A percentile compares a stretch with the other conserved stretches of the same genome.
Evolutionary conservation across 2,888 invertebrate genomes (phyloP).

Genomic region (Lissocephala sabroskyi): DNA sequence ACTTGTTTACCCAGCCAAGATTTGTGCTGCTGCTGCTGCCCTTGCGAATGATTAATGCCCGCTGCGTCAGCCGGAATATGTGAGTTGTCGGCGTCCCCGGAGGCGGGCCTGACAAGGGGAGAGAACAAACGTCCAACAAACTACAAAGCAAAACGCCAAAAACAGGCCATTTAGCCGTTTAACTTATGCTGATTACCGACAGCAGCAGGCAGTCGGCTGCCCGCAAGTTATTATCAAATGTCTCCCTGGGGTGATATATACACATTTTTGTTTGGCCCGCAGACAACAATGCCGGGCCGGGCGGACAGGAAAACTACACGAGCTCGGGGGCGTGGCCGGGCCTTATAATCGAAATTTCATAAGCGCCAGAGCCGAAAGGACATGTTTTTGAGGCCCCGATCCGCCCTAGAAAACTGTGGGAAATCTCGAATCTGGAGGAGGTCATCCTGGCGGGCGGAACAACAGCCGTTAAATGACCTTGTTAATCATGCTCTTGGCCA

Average conservation of each 20-base stretch:
- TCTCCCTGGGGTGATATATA: slow-evolving; percentile 55
- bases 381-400: slow-evolving; percentile 26
- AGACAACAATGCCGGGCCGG: slow-evolving; percentile 5
- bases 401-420: slow-evolving; percentile 6
- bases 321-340: slow-evolving; percentile 14
- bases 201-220: slow-evolving; percentile 25
- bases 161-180: slow-evolving; percentile 32
- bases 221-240: slow-evolving; percentile 62
- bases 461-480: slow-evolving; percentile 58
- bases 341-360: slow-evolving; percentile 52
- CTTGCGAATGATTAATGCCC: slow-evolving; percentile 53
- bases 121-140: background rate
- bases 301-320: background rate
- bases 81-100: slow-evolving; percentile 33
- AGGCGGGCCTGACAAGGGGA: slow-evolving; percentile 21
- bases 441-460: slow-evolving; percentile 26
- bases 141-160: background rate
- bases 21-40: too few species aligned
- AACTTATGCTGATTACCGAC: slow-evolving; percentile 60
- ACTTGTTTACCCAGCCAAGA: slow-evolving; percentile 49
- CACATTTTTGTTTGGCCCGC: slow-evolving; percentile 25
- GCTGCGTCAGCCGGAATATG: slow-evolving; percentile 54
- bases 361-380: background rate
- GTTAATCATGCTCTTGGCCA: slow-evolving; percentile 54
- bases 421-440: too few species aligned